Percentiles rank a stretch among this genome's conserved stretches.
Evolutionary conservation across 2,797 vertebrate species (phyloP).

Genomic region (Muscicapa striata): DNA sequence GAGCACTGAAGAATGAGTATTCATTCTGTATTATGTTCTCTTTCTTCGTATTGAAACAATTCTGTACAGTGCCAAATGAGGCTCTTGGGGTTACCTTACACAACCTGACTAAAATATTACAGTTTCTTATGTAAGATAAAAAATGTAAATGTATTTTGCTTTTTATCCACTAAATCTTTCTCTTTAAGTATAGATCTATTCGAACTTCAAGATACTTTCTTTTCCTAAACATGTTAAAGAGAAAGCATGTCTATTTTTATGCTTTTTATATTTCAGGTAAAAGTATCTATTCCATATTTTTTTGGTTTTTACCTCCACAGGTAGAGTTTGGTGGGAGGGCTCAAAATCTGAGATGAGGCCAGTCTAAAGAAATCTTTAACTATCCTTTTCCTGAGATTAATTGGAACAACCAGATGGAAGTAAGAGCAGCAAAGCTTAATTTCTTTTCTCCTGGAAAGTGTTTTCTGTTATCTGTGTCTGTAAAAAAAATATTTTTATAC

Average conservation of each 20-base stretch:
- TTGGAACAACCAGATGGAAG: not conserved
- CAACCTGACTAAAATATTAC: not conserved
- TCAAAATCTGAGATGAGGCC: not conserved
- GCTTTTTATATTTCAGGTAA: not conserved
- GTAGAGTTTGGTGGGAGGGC: accelerated
- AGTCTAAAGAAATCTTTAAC: not conserved
- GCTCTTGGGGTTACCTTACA: not conserved
- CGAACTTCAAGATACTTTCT: not conserved
- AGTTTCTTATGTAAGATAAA: not conserved
- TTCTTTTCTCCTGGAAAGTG: not conserved
- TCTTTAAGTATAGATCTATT: not conserved
- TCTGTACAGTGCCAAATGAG: not conserved
- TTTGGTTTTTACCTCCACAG: accelerated
- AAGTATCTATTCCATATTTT: not conserved
- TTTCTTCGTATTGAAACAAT: not conserved
- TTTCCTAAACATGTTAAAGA: not conserved
- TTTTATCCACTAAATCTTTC: not conserved
- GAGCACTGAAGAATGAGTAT: not conserved
- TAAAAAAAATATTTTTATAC: not conserved
- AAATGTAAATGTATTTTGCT: not conserved
- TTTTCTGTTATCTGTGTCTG: not conserved
- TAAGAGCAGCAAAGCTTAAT: not conserved
- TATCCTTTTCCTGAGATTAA: not conserved
- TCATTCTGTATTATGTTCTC: not conserved
- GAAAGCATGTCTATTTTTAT: not conserved